Percentiles rank a stretch among this genome's conserved stretches.
Conservation (phyloP, 2,888 invertebrate genomes). For the Eumacrocentrus americanus region DNA sequence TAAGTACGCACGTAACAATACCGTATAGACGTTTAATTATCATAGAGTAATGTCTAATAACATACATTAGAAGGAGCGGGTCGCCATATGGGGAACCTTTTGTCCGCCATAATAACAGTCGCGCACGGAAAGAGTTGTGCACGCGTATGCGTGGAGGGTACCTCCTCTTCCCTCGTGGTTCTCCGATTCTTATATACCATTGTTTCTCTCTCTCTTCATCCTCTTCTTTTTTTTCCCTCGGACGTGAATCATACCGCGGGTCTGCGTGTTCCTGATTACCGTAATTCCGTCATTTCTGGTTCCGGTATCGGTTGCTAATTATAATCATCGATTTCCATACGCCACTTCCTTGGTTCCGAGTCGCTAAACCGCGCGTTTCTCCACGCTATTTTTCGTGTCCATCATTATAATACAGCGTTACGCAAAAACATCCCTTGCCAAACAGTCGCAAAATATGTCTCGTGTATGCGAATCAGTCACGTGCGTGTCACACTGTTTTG, state of each 20-base stretch:
- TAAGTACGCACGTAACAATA: conserved; percentile 60
- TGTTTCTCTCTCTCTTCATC: conserved; percentile 29
- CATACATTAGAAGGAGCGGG: conserved; percentile 57
- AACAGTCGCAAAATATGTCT: too few species aligned
- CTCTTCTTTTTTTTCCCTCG: conserved; percentile 31
- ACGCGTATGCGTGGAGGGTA: conserved; percentile 50
- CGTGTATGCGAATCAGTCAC: too few species aligned
- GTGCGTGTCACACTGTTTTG: too few species aligned
- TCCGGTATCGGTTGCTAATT: conserved; percentile 58
- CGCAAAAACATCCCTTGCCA: too few species aligned
- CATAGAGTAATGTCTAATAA: conserved; percentile 62
- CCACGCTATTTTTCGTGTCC: neutral
- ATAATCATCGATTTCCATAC: conserved; percentile 59
- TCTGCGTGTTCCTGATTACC: conserved; percentile 56
- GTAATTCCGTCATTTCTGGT: conserved; percentile 54
- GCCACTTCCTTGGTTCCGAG: conserved; percentile 53
- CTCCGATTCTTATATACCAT: conserved; percentile 32
- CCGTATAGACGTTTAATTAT: conserved; percentile 61
- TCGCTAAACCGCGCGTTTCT: conserved; percentile 20
- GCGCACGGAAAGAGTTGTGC: conserved; percentile 59
- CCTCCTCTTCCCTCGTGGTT: conserved; percentile 57
- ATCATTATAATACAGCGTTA: too few species aligned
- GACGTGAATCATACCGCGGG: conserved; percentile 48
- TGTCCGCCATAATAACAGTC: conserved; percentile 60
- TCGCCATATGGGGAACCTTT: conserved; percentile 61